These are phyloP conservation scores for Hylia prasina DNA, from an alignment of 2,113 vertebrate genomes.

Conservation along the genomic window DNA sequence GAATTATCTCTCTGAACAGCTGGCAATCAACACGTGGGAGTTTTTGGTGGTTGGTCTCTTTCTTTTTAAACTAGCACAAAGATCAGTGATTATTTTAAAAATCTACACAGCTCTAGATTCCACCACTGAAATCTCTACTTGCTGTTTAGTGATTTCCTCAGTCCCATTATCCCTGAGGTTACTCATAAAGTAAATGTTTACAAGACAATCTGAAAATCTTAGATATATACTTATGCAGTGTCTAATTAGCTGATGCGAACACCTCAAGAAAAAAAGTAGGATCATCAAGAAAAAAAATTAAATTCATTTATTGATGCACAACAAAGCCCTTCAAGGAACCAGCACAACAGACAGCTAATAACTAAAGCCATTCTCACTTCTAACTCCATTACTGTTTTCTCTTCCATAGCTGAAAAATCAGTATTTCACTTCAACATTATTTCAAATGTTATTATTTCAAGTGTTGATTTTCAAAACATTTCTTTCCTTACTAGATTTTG, in stretches of 20 bases:
- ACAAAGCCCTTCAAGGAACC: not conserved
- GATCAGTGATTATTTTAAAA: not conserved
- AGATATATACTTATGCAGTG: not conserved
- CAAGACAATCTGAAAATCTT: not conserved
- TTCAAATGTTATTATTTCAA: not conserved
- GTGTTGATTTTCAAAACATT: not conserved
- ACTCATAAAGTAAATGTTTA: not conserved
- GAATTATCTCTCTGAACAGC: constrained; percentile 62
- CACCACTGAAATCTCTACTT: not conserved
- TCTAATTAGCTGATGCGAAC: not conserved
- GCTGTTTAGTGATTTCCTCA: not conserved
- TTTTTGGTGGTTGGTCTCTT: not conserved
- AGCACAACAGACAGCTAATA: not conserved
- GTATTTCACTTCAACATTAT: not conserved
- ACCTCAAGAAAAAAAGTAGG: not conserved
- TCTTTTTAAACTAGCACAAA: not conserved
- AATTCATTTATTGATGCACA: not conserved
- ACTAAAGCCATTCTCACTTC: not conserved
- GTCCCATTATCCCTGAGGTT: not conserved
- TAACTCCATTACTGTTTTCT: not conserved
- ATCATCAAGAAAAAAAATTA: not conserved
- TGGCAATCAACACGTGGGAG: constrained; percentile 31
- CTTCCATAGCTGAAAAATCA: not conserved
- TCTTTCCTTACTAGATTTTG: not conserved
- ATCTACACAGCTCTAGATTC: not conserved